Conservation (phyloP, 1,140 invertebrate genomes). For the Potamilus streckersoni region DNA sequence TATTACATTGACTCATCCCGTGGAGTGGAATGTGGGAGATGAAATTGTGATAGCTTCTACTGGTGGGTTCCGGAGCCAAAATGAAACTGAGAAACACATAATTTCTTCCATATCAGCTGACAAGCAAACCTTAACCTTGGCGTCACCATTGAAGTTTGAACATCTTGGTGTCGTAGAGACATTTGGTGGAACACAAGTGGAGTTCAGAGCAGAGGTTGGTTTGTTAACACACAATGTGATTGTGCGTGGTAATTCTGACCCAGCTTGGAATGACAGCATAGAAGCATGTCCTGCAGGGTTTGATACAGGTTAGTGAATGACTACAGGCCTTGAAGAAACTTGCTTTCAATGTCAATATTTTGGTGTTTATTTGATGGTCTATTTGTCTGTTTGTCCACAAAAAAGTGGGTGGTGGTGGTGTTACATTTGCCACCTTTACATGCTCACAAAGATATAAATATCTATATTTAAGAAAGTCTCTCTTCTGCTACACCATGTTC, state of each 20-base stretch:
- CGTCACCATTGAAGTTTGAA: constrained; percentile 38
- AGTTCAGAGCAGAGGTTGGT: constrained; percentile 59
- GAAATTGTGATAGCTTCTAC: constrained; percentile 65
- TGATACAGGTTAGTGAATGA: constrained; percentile 52
- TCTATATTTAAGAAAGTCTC: too few species aligned
- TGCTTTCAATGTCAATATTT: too few species aligned
- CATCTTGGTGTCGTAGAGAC: constrained; percentile 41
- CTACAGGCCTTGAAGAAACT: too few species aligned
- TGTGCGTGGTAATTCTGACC: constrained; percentile 47
- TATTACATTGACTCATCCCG: constrained; percentile 41
- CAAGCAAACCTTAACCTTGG: constrained; percentile 47
- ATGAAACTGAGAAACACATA: constrained; percentile 54
- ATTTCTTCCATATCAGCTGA: constrained; percentile 51
- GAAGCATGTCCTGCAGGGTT: constrained; percentile 58
- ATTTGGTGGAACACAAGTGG: constrained; percentile 39
- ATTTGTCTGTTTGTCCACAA: too few species aligned
- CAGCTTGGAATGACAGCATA: constrained; percentile 48
- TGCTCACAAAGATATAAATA: too few species aligned
- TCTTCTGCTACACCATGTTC: too few species aligned
- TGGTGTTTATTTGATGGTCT: too few species aligned
- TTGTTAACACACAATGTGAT: constrained; percentile 59
- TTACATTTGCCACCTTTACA: too few species aligned
- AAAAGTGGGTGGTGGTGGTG: too few species aligned
- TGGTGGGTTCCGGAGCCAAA: constrained; percentile 49
- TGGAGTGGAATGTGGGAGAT: constrained; percentile 60